Evolutionary conservation across 1,140 invertebrate species (phyloP), one percentile per base, ranked within the genome.

Genomic region (Lysiphlebus fabarum): DNA sequence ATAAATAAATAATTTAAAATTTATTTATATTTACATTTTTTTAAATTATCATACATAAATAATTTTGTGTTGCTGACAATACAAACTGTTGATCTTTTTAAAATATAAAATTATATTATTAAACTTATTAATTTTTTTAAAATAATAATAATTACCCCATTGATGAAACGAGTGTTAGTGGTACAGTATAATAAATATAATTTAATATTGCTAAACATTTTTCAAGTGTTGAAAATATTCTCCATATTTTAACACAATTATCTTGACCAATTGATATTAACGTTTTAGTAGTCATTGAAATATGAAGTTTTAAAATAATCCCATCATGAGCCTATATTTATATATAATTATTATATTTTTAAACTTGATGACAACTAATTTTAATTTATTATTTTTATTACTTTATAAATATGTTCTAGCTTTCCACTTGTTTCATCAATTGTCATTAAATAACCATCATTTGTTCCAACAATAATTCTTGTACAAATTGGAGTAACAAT

Each of bases 171-270:
- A 43, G 49, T n/a, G 38, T 64, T 48, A 70, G 64, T 8, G 65
- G 59, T 17, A 55, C 40, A 6, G 58, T 53, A 17, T 64, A 66
- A 58, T 65, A 62, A 47, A 70, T 37, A 1, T n/a, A 58, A 47
- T 65, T 56, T 10, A 53, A 45, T 10, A 68, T n/a, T 8, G 49
- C 51, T 33, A 70, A 40, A 14, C 63, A 59, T 12, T 49, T 4
- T 0, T 36, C 4, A 7, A 67, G 59, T 10, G 65, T 58, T n/a
- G 63, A 45, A 42, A 65, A 62, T 26, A 70, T 37, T 36, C 59
- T 53, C 68, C 68, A 70, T 12, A 66, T 53, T 61, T 70, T 70
- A 2, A 68, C 51, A 12, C 53, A 65, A 34, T 56, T 68, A 10
- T 70, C 68, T 8, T 11, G 12, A 17, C 65, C 66, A 4, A 66